Conservation (phyloP, 2,113 vertebrate genomes). For the Oncorhynchus masou region DNA sequence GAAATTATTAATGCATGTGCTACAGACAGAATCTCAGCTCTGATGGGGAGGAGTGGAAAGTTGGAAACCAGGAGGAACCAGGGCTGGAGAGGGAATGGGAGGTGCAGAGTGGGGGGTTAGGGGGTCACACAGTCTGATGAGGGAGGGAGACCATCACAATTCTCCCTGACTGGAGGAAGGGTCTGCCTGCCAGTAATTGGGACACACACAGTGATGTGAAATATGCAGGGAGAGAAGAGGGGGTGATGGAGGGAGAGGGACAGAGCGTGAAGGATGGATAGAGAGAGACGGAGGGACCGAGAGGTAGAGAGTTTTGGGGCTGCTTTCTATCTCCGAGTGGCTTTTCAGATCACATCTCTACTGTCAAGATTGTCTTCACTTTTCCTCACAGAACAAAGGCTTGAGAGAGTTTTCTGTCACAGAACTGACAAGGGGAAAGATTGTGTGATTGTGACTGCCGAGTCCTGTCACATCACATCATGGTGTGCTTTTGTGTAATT, state of each 20-base stretch:
- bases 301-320: too few species aligned
- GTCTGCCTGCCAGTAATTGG: constrained; percentile 23
- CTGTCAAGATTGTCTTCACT: neutral
- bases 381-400: neutral
- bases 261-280: neutral
- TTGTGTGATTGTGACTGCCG: neutral
- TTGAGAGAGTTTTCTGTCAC: neutral
- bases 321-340: neutral
- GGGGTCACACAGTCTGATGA: neutral
- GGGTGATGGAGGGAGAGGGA: neutral
- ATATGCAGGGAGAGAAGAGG: constrained; percentile 5
- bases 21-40: neutral
- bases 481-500: neutral
- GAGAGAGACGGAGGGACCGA: neutral
- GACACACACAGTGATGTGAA: constrained; percentile 8
- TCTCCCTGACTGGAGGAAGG: neutral
- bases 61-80: neutral
- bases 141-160: neutral
- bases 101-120: neutral
- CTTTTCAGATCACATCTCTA: constrained; percentile 12
- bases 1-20: neutral
- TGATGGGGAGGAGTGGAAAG: neutral
- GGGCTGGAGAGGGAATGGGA: neutral
- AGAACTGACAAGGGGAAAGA: neutral
- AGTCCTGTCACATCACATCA: neutral